phyloP scores from a whole-genome alignment of 1,140 invertebrate genomes.

The Diabrotica undecimpunctata region DNA sequence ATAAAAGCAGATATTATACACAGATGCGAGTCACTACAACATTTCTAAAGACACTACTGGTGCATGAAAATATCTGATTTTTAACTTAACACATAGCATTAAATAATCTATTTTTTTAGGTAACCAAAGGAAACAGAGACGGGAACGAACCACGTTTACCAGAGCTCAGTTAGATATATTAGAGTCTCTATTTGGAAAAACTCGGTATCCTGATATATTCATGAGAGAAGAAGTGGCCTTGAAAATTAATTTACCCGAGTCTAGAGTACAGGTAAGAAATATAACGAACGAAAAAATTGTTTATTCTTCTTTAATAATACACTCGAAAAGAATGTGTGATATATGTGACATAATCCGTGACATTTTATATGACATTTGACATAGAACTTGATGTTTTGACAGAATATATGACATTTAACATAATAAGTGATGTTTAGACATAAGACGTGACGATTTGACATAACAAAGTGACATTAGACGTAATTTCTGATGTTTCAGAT shows the following conservation, averaged over 20 bases:
- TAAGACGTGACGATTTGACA: too few relatives aligned
- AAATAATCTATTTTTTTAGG: constrained; percentile 51
- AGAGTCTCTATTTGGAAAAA: constrained; percentile 95
- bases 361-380: too few relatives aligned
- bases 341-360: background rate
- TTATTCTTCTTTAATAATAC: background rate
- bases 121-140: constrained; percentile 90
- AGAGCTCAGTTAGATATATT: constrained; percentile 93
- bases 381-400: too few relatives aligned
- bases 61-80: too few relatives aligned
- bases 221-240: constrained; percentile 98
- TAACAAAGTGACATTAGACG: too few relatives aligned
- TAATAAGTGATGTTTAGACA: too few relatives aligned
- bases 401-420: too few relatives aligned
- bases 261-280: constrained; percentile 86
- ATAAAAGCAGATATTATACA: too few relatives aligned
- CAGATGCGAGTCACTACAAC: too few relatives aligned
- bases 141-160: constrained; percentile 97
- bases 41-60: too few relatives aligned
- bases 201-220: constrained; percentile 98
- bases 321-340: background rate
- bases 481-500: too few relatives aligned
- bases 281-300: background rate
- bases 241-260: constrained; percentile 97
- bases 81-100: too few relatives aligned